phyloP scores from a whole-genome alignment of 2,888 invertebrate genomes.

The Torymus tubicola region DNA sequence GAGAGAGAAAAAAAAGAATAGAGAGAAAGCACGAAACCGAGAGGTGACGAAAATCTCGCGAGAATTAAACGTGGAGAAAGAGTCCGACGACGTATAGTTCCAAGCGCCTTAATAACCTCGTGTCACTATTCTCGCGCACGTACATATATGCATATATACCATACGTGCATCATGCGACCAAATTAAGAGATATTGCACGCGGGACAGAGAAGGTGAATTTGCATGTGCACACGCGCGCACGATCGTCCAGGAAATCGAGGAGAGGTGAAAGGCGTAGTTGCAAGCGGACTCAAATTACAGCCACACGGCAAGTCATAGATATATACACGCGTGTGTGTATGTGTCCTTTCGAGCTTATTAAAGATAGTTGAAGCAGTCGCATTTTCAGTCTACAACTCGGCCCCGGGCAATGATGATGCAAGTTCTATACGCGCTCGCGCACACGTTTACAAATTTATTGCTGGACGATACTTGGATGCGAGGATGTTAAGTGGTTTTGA shows the following conservation, averaged over 20 bases:
- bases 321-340: background rate
- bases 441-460: too few species aligned
- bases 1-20: too few species aligned
- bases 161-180: background rate
- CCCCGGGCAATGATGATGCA: too few species aligned
- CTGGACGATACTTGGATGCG: too few species aligned
- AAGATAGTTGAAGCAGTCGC: conserved; percentile 16
- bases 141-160: too few species aligned
- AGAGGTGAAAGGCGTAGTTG: conserved; percentile 39
- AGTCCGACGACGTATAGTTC: background rate
- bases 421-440: too few species aligned
- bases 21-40: background rate
- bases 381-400: too few species aligned
- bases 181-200: conserved; percentile 28
- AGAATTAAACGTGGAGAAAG: background rate
- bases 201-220: conserved; percentile 7
- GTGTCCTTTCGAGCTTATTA: conserved; percentile 19
- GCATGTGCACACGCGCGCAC: conserved; percentile 12
- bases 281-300: too few species aligned
- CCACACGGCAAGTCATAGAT: background rate
- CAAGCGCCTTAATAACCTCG: conserved; percentile 29
- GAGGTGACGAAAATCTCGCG: background rate
- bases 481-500: too few species aligned
- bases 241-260: conserved; percentile 43
- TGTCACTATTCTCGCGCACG: too few species aligned